Percentiles rank a stretch among this genome's conserved stretches.
Evolutionary conservation across 2,888 invertebrate species (phyloP).

Genomic region (Cremastinae sp.): DNA sequence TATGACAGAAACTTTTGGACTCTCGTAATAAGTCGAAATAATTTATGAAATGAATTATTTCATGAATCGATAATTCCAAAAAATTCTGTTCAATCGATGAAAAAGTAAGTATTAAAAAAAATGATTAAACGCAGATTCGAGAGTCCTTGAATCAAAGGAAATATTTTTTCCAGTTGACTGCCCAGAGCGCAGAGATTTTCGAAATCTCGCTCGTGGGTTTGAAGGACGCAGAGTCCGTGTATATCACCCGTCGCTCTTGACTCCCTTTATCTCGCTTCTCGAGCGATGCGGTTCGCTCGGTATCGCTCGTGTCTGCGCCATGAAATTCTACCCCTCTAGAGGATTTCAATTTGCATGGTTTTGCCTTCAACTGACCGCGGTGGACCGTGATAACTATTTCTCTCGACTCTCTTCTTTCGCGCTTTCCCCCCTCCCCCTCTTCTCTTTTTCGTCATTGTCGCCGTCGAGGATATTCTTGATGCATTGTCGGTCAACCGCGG

Average conservation of each 20-base stretch:
- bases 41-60: no score
- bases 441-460: slow-evolving; percentile 9
- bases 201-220: no score
- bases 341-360: slow-evolving; percentile 60
- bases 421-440: slow-evolving; percentile 5
- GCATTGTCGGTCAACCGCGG: slow-evolving; percentile 45
- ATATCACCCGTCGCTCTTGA: neutral
- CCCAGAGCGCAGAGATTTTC: no score
- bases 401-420: neutral
- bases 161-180: no score
- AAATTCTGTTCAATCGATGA: no score
- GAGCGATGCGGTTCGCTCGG: slow-evolving; percentile 11
- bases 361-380: slow-evolving; percentile 51
- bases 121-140: no score
- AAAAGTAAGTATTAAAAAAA: no score
- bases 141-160: no score
- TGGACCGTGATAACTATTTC: slow-evolving; percentile 18
- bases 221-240: no score
- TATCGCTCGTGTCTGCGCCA: slow-evolving; percentile 5
- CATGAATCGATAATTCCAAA: no score
- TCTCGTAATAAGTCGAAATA: no score
- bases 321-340: slow-evolving; percentile 33
- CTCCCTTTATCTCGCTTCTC: slow-evolving; percentile 17
- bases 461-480: slow-evolving; percentile 25
- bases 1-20: no score